Evolutionary conservation across 2,797 vertebrate genomes (phyloP), one percentile per base, ranked within the genome.

Genomic region (Enteromius radiatus): DNA sequence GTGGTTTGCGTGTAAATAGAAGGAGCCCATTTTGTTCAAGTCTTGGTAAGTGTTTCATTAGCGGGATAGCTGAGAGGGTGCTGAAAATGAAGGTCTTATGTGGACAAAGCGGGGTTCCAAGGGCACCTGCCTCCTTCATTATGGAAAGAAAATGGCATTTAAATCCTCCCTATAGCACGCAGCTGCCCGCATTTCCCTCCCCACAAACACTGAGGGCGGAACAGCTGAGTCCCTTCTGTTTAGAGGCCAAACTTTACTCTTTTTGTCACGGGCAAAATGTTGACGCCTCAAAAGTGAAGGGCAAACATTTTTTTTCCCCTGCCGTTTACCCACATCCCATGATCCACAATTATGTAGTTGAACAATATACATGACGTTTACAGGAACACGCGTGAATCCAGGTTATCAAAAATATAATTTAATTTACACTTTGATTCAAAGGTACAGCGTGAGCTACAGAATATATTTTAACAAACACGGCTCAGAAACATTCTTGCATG

Each of bases 71-170:
- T 88, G 85, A 89, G 87, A 87, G 86, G 85, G 85, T 81, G 86
- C 84, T 87, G 88, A 87, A 91, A 92, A 93, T 93, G 90, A 92
- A 89, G 91, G 91, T 84, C 85, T 88, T 90, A 90, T 89, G 89
- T 73, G 86, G 91, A 94, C 93, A 94, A 94, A 93, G 89, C 90
- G 88, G 90, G 91, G 89, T 85, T 91, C 93, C 90, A 90, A 92
- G 93, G 92, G 92, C 93, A 94, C 93, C 93, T 94, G 93, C 93
- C 93, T 92, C 91, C 91, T 91, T 94, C 92, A 93, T 93, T 93
- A 63, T 91, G 84, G 90, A 91, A 91, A 93, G 87, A 88, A 93
- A 93, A 92, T 91, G 91, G 89, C 83, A 84, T 89, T 89, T 89
- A 87, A 89, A 89, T 85, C 86, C 86, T 85, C 85, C 85, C 82